Evolutionary conservation across 92 coral and sea anemone species (phyloP), one percentile per base, ranked within the genome.

Genomic region (Bergia sp.): DNA sequence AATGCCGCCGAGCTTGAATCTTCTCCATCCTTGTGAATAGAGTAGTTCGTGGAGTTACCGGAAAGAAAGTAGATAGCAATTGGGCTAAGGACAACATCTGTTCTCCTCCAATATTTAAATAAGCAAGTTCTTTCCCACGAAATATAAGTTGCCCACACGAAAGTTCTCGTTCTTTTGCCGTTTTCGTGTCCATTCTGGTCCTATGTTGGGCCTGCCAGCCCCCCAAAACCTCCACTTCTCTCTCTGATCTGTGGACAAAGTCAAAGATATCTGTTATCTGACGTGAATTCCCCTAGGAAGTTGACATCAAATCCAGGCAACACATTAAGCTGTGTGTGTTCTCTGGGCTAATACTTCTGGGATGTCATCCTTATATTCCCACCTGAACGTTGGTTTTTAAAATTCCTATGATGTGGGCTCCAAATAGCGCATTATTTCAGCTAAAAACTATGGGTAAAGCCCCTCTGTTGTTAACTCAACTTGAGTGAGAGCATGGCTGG

Each of bases 1-100:
- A 95, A 92, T 95, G 96, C 92, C 98, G 93, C 40, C 96, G 95
- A 93, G 95, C 96, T 64, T 88, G 89, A 89, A 95, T 93, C 83
- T 93, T 95, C 92, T 95, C 98, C 98, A 95, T 95, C 86, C 98
- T 93, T 1, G 98, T 95, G 94, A 95, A 95, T 74, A 95, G 76
- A 82, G 98, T 95, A 49, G 98, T 95, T 85, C 98, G 91, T 47
- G 98, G 96, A 69, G 98, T 95, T 77, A 90, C 88, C 76, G 91
- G 91, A 84, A 95, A 83, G 80, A 95, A 92, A 66, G 94, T 87
- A 38, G 98, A 94, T 82, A 95, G 91, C 55, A 95, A 81, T 79
- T 95, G 96, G 42, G 98, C 98, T 80, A 95, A 84, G 76, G 98
- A 96, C 77, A 95, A 84, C 98, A 95, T 93, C 88, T 86, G 92